Evolutionary conservation across 1,140 invertebrate genomes (phyloP), one percentile per base, ranked within the genome.

Genomic region (Drosophila bocqueti): DNA sequence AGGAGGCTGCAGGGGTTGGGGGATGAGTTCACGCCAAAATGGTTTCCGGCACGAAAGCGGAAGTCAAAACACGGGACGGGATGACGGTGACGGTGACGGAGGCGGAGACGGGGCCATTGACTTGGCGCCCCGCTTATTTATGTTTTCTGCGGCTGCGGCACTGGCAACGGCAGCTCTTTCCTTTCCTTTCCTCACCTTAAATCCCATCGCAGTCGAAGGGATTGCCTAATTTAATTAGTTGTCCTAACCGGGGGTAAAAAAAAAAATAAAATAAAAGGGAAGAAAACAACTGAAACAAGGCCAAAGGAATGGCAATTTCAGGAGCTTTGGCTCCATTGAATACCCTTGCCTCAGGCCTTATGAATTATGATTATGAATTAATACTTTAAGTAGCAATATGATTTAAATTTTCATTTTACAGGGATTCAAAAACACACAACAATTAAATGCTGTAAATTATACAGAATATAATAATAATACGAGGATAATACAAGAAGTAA

Each of bases 211-310:
- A 55, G 81, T 67, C 72, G 55, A 67, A 83, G 76, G 76, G 76
- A 89, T 87, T 87, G 73, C 85, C 84, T 89, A 89, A 89, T 89
- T 89, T 89, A 89, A 89, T 89, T 89, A 89, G 81, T 89, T 81
- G 69, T 75, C 83, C 71, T 72, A 59, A 65, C 59, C 38, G 45
- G 26, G 34, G 45, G 21, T 40, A 16, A 59, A 49, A 18, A 66
- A 45, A 18, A 66, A 46, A 21, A 13, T 9, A 24, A 26, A 18
- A 15, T 9, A 29, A 26, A 46, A 45, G 15, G 13, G 9, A 24
- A 10, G 21, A 21, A 55, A 40, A 16, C 52, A 38, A 55, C 18
- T 24, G 61, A 65, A 65, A 61, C 38, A 63, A 31, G 42, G 29
- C 7, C 10, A n/a, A 26, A 34, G 29, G 8, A 65, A 65, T 40